Evolutionary conservation across 2,797 vertebrate genomes (phyloP).

Genomic region (Arremon brunneinucha): DNA sequence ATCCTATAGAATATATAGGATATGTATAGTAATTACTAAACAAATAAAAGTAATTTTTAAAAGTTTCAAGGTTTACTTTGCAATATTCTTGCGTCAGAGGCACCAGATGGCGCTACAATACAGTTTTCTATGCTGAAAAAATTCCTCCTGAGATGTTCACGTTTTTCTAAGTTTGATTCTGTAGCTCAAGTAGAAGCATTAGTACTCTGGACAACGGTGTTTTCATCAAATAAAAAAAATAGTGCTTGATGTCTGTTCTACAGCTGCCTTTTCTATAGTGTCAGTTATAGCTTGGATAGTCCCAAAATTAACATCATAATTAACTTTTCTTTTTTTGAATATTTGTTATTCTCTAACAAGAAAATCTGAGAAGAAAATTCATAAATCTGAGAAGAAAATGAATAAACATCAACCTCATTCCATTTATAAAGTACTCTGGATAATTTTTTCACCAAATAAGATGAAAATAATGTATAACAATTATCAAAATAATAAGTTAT

Average conservation of each 20-base stretch:
- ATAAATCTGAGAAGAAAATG: neutral
- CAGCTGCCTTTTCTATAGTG: neutral
- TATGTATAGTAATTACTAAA: neutral
- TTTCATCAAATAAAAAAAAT: neutral
- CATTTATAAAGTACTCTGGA: neutral
- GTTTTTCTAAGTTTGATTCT: neutral
- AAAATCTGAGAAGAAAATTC: neutral
- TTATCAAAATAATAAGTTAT: neutral
- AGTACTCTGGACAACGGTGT: neutral
- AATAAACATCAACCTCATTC: neutral
- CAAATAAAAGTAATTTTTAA: neutral
- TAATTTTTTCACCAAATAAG: neutral
- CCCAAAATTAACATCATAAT: neutral
- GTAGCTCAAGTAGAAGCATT: neutral
- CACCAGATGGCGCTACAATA: conserved; percentile 37
- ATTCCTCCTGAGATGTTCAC: neutral
- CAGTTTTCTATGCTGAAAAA: neutral
- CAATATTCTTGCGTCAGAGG: neutral
- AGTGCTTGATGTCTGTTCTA: neutral
- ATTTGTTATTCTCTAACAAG: neutral
- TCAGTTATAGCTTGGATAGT: neutral
- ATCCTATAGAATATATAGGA: neutral
- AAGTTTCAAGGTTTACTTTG: accelerated
- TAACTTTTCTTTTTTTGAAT: neutral
- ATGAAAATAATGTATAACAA: neutral